Percentiles rank a stretch among this genome's conserved stretches.
phyloP scores from a whole-genome alignment of 2,797 vertebrate genomes.

The Lagorchestes hirsutus region DNA sequence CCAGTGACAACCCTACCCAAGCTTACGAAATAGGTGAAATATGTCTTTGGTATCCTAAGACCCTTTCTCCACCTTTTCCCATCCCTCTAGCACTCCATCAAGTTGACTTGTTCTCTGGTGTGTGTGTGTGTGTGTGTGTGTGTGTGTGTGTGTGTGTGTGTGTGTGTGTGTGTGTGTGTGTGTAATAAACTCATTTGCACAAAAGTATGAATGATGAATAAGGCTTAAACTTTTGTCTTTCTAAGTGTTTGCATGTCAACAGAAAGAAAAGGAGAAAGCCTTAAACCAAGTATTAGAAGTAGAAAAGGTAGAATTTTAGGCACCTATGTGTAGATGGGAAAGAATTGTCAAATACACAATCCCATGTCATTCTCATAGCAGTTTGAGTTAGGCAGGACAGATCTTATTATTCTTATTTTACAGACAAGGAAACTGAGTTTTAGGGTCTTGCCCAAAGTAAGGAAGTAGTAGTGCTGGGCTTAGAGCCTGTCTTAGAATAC shows the following conservation, averaged over 20 bases:
- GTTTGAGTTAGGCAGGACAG: not conserved
- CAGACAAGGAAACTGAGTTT: not conserved
- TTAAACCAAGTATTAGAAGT: not conserved
- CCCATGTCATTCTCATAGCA: not conserved
- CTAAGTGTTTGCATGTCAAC: not conserved
- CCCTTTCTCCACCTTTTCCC: not conserved
- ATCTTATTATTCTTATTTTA: not conserved
- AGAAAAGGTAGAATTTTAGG: not conserved
- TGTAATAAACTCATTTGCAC: not conserved
- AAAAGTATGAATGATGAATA: not conserved
- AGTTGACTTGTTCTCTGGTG: not conserved
- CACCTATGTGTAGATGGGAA: not conserved
- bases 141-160: not conserved
- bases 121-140: not conserved
- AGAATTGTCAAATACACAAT: not conserved
- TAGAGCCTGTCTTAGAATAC: not conserved
- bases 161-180: not conserved
- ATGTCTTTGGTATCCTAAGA: not conserved
- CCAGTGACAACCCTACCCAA: not conserved
- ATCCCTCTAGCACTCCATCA: not conserved
- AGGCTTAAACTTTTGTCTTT: not conserved
- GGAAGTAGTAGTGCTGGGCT: not conserved
- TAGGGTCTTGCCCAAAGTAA: not conserved
- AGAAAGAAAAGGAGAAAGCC: not conserved
- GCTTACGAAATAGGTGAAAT: not conserved